These are phyloP conservation scores for Drosophila pseudoananassae DNA, from an alignment of 1,140 invertebrate species.

Conservation along the genomic window DNA sequence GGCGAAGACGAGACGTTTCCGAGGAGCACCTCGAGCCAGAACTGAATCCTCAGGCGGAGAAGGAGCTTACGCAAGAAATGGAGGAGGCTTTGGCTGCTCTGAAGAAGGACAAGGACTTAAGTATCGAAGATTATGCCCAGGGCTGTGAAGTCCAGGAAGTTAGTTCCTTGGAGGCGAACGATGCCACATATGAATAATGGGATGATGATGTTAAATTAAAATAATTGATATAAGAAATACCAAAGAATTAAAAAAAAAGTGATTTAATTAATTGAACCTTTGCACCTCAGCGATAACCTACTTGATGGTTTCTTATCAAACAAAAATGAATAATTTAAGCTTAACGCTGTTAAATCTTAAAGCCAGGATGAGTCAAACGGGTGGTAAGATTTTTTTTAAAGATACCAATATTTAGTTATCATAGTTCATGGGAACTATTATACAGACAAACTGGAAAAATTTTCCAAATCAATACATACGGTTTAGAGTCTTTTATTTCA, in stretches of 20 bases:
- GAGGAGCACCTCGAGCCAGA: not conserved
- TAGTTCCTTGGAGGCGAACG: conserved; percentile 63
- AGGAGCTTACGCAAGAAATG: conserved; percentile 1
- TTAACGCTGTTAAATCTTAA: not conserved
- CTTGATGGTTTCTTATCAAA: not conserved
- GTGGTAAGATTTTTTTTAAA: not conserved
- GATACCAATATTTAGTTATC: too few species aligned
- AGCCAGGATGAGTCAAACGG: not conserved
- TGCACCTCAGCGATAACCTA: not conserved
- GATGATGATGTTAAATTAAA: conserved; percentile 34
- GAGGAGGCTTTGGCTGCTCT: conserved; percentile 3
- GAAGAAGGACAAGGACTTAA: conserved; percentile 27
- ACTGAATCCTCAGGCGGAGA: conserved; percentile 3
- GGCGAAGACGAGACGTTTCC: conserved; percentile 9
- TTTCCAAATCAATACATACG: too few species aligned
- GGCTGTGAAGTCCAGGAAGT: conserved; percentile 66
- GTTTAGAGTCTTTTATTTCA: too few species aligned
- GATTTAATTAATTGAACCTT: not conserved
- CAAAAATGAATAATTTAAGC: not conserved
- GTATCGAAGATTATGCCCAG: conserved; percentile 66
- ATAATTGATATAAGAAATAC: conserved; percentile 7
- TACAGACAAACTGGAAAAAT: too few species aligned
- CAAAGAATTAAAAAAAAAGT: not conserved
- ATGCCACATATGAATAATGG: conserved; percentile 58
- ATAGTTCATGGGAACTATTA: too few species aligned